phyloP scores from a whole-genome alignment of 2,113 vertebrate species.

The Poicephalus gulielmi region DNA sequence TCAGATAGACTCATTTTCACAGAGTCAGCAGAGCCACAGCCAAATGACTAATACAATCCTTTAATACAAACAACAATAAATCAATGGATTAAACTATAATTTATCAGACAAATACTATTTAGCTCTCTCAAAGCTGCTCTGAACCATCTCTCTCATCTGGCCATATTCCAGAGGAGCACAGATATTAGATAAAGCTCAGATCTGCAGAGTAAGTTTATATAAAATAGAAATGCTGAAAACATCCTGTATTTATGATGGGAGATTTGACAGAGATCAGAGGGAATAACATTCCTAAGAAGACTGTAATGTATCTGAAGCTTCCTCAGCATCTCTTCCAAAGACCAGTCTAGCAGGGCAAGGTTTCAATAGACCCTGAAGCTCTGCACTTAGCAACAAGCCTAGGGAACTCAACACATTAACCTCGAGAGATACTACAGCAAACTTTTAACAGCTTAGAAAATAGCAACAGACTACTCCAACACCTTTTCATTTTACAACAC shows the following conservation, averaged over 20 bases:
- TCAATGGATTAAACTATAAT: constrained; percentile 33
- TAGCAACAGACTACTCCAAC: not conserved
- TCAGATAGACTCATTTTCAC: not conserved
- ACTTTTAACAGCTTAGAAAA: not conserved
- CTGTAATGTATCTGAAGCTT: not conserved
- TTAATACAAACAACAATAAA: constrained; percentile 22
- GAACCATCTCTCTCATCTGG: not conserved
- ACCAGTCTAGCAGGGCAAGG: not conserved
- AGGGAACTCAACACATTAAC: not conserved
- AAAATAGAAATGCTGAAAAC: not conserved
- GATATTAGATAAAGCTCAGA: not conserved
- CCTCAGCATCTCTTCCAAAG: not conserved
- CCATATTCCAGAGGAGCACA: not conserved
- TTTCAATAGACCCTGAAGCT: not conserved
- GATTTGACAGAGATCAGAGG: not conserved
- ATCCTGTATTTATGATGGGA: not conserved
- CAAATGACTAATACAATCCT: not conserved
- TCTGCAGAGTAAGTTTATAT: not conserved
- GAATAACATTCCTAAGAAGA: not conserved
- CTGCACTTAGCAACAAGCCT: not conserved
- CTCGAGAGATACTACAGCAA: not conserved
- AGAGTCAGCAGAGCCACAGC: not conserved
- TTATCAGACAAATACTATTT: constrained; percentile 19
- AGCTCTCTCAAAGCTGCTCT: not conserved
- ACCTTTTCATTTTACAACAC: not conserved